Conservation (phyloP, 1,140 invertebrate species). For the Drosophila setifemur region DNA sequence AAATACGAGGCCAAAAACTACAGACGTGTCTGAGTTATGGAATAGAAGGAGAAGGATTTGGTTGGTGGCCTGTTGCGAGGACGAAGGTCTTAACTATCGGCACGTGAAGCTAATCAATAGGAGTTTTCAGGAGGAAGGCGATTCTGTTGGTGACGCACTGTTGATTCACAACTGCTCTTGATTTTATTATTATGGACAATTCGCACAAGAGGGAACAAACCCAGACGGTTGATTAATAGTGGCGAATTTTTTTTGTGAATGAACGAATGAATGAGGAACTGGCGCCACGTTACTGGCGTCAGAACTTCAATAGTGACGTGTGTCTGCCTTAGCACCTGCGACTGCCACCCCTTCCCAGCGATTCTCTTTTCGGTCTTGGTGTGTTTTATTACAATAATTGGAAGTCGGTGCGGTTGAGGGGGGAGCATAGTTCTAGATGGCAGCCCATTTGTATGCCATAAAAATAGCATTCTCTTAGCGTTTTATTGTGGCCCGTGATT, state of each 20-base stretch:
- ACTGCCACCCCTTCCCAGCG: constrained; percentile 13
- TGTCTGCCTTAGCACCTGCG: constrained; percentile 48
- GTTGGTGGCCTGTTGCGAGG: too few relatives aligned
- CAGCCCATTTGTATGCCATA: constrained; percentile 62
- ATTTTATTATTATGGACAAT: constrained; percentile 75
- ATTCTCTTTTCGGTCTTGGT: neutral
- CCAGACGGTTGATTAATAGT: constrained; percentile 60
- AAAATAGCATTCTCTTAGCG: constrained; percentile 42
- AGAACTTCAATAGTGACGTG: constrained; percentile 60
- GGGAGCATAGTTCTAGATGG: constrained; percentile 30
- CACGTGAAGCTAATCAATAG: constrained; percentile 78
- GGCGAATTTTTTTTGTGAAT: constrained; percentile 69
- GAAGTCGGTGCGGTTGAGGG: constrained; percentile 1
- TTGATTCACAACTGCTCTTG: constrained; percentile 66
- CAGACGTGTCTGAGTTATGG: constrained; percentile 51
- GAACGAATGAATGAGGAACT: constrained; percentile 46
- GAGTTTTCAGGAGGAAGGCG: neutral
- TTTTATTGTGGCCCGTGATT: constrained; percentile 35
- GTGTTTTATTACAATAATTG: constrained; percentile 61
- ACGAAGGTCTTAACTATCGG: constrained; percentile 40
- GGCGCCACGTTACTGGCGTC: constrained; percentile 49
- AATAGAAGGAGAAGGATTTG: neutral
- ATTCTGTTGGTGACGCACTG: constrained; percentile 62
- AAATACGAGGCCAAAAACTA: constrained; percentile 47
- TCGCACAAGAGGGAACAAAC: neutral